Evolutionary conservation across 2,113 vertebrate genomes (phyloP).

Genomic region (Ammospiza nelsoni): DNA sequence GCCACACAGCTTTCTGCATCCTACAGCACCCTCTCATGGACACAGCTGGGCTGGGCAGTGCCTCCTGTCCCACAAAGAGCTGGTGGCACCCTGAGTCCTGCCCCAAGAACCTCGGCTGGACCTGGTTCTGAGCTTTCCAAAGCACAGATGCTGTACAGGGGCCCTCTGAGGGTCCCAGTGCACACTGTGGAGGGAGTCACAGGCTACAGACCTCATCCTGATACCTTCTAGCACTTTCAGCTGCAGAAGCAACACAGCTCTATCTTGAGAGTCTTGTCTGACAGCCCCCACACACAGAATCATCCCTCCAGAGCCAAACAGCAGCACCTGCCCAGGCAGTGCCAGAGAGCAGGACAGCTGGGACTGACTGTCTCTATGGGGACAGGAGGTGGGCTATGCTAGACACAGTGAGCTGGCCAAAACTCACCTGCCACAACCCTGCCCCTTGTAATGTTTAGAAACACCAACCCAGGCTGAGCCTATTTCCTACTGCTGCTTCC

Average conservation of each 20-base stretch:
- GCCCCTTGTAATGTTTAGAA: accelerated
- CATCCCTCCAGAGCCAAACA: accelerated
- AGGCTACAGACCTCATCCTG: neutral
- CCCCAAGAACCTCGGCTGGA: neutral
- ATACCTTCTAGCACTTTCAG: neutral
- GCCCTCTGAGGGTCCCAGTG: accelerated
- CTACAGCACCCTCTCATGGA: slow-evolving; percentile 65
- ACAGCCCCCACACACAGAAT: accelerated
- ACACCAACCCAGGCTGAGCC: neutral
- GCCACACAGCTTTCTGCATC: neutral
- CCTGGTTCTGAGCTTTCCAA: neutral
- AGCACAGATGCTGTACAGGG: neutral
- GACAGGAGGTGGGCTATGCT: accelerated
- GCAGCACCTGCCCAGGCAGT: neutral
- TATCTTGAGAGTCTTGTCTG: neutral
- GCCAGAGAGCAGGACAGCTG: neutral
- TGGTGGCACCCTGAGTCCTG: neutral
- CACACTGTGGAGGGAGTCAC: neutral
- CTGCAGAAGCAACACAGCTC: neutral
- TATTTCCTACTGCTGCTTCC: neutral
- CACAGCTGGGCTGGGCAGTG: neutral
- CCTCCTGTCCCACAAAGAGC: neutral
- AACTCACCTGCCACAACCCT: neutral
- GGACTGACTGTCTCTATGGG: neutral
- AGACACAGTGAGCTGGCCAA: neutral